These are phyloP conservation scores for Phalacrocorax aristotelis DNA, from an alignment of 2,113 vertebrate genomes.

Conservation along the genomic window DNA sequence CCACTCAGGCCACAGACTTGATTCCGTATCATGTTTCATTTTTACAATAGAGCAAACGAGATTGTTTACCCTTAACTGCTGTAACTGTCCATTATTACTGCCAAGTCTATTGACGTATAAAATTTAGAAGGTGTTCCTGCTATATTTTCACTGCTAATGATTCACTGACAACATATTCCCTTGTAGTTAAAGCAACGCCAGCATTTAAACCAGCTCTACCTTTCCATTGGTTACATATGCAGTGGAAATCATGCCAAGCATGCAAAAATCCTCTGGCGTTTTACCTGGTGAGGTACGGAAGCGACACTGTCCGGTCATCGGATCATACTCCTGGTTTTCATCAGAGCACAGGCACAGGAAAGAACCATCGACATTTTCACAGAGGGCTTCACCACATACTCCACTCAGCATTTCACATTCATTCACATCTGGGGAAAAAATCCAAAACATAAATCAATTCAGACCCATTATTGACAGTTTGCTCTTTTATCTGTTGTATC, in stretches of 20 bases:
- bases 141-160: neutral
- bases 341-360: constrained; percentile 89
- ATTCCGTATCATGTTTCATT: neutral
- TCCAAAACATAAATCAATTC: neutral
- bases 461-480: neutral
- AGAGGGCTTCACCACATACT: constrained; percentile 92
- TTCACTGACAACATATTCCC: neutral
- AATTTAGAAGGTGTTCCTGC: neutral
- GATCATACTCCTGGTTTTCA: constrained; percentile 87
- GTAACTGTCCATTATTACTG: neutral
- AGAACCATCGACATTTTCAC: constrained; percentile 90
- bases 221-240: neutral
- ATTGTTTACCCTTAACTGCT: neutral
- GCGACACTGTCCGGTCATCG: constrained; percentile 88
- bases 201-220: neutral
- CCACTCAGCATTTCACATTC: constrained; percentile 92
- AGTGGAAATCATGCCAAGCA: neutral
- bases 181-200: neutral
- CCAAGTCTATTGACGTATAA: neutral
- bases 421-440: constrained; percentile 86
- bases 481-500: constrained; percentile 18
- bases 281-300: constrained; percentile 80
- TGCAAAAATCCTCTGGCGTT: neutral
- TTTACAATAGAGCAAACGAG: neutral
- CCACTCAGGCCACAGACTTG: neutral